Conservation (phyloP, 1,140 invertebrate genomes). For the Monomorium pharaonis region DNA sequence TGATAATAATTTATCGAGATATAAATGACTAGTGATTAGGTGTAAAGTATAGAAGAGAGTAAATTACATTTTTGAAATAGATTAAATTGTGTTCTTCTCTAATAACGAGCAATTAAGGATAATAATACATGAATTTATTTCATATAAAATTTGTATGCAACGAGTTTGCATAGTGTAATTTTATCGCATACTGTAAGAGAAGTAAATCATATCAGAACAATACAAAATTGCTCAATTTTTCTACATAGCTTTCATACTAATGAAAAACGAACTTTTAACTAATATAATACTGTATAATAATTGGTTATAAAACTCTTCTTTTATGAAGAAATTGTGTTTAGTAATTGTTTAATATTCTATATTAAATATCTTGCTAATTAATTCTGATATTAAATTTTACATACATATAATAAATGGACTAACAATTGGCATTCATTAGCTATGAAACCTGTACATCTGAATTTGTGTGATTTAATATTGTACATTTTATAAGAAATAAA, state of each 20-base stretch:
- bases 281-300: background rate
- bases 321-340: slow-evolving; percentile 10
- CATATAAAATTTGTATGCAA: slow-evolving; percentile 29
- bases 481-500: slow-evolving; percentile 18
- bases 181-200: slow-evolving; percentile 3
- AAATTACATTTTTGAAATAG: slow-evolving; percentile 14
- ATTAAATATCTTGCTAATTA: slow-evolving; percentile 32
- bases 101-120: slow-evolving; percentile 28
- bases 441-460: slow-evolving; percentile 11
- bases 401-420: slow-evolving; percentile 10
- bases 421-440: slow-evolving; percentile 29
- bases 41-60: background rate
- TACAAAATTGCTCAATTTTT: background rate
- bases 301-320: background rate
- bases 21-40: slow-evolving; percentile 11
- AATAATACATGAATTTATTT: slow-evolving; percentile 31
- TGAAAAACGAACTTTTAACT: slow-evolving; percentile 4
- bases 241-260: background rate
- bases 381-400: slow-evolving; percentile 33
- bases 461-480: slow-evolving; percentile 28
- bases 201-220: background rate
- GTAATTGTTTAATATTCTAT: slow-evolving; percentile 18
- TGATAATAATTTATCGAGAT: background rate
- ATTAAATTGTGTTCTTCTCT: slow-evolving; percentile 24
- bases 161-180: background rate